Percentiles rank a stretch among this genome's conserved stretches.
These are phyloP conservation scores for Torymus auratus DNA, from an alignment of 2,888 invertebrate species.

Conservation along the genomic window DNA sequence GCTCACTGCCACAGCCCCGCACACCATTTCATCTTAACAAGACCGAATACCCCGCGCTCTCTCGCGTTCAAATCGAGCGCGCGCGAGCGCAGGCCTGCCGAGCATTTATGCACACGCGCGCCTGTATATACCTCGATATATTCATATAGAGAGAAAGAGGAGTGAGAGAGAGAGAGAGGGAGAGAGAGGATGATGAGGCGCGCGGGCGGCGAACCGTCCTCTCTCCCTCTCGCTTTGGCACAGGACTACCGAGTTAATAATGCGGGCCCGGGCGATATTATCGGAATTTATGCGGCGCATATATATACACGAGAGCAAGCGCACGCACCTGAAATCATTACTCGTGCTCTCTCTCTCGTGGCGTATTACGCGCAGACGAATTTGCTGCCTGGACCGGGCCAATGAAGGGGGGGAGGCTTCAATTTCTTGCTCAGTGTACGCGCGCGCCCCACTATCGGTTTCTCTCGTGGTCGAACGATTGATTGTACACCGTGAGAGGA, in stretches of 20 bases:
- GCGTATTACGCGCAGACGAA: too few relatives aligned
- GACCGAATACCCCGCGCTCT: conserved; percentile 3
- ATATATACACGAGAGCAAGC: conserved; percentile 1
- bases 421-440: too few relatives aligned
- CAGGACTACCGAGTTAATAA: conserved; percentile 64
- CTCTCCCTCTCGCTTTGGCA: conserved; percentile 22
- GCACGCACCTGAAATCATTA: conserved; percentile 60
- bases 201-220: neutral
- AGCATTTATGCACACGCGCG: conserved; percentile 24
- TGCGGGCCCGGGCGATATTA: conserved; percentile 61
- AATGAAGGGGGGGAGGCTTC: too few relatives aligned
- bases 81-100: neutral
- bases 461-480: conserved; percentile 3
- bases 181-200: conserved; percentile 11
- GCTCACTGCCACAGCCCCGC: too few relatives aligned
- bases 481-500: neutral
- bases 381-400: too few relatives aligned
- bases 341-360: neutral
- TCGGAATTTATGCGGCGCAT: conserved; percentile 61
- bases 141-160: conserved; percentile 1
- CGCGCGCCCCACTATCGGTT: neutral
- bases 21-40: conserved; percentile 31
- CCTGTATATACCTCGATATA: conserved; percentile 36
- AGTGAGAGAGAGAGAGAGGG: neutral
- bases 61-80: conserved; percentile 30